A percentile compares a stretch with the other conserved stretches of the same genome.
These are phyloP conservation scores for Poecile montanus DNA, from an alignment of 2,797 vertebrate genomes.

Conservation along the genomic window DNA sequence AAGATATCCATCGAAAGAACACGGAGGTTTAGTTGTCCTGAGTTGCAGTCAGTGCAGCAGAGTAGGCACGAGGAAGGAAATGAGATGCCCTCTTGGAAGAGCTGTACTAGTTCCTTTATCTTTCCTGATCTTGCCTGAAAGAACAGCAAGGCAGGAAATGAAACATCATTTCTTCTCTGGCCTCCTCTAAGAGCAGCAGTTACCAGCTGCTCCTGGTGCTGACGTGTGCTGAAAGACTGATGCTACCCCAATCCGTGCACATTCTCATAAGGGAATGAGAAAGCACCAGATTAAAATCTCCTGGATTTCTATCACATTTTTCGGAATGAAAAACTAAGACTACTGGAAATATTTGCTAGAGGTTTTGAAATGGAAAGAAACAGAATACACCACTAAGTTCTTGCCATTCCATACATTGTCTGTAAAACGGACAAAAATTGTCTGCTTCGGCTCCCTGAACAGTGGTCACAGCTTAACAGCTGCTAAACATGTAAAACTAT, in stretches of 20 bases:
- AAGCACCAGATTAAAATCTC: background rate
- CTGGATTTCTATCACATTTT: background rate
- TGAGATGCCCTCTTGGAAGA: background rate
- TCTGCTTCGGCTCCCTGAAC: background rate
- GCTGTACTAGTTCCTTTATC: background rate
- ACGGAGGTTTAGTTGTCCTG: background rate
- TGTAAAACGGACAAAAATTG: background rate
- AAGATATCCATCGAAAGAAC: background rate
- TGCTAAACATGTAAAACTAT: background rate
- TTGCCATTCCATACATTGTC: background rate
- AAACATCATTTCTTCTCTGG: background rate
- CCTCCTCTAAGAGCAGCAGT: background rate
- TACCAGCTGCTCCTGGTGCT: background rate
- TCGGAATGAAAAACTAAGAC: background rate
- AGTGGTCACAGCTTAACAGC: background rate
- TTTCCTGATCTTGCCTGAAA: background rate
- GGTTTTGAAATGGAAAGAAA: background rate
- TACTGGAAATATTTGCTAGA: background rate
- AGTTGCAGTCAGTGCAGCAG: background rate
- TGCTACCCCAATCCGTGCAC: background rate
- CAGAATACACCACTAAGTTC: background rate
- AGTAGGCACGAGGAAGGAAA: background rate
- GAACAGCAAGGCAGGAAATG: background rate
- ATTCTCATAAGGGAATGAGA: background rate
- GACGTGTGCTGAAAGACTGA: background rate